Evolutionary conservation across 2,888 invertebrate genomes (phyloP), one percentile per base, ranked within the genome.

Genomic region (Drosophila aldrichi): DNA sequence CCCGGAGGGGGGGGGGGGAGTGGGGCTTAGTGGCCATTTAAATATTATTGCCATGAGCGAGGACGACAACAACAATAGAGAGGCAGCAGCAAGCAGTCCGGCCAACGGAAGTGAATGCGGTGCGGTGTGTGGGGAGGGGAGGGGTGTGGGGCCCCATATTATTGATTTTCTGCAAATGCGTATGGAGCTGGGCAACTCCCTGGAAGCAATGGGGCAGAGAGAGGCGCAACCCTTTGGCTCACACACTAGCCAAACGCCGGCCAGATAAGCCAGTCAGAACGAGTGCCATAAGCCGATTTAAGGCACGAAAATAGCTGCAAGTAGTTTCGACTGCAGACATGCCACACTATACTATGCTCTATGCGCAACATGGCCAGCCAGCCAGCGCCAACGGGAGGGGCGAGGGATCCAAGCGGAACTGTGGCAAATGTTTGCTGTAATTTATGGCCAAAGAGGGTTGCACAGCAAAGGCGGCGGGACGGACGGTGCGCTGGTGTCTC

Each of bases 401-500:
- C 36, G 36, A 40, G 49, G 48, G 32, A 10, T 6, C 18, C 69
- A 59, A 63, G 62, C 88, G 81, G 88, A 84, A 88, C 86, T 88
- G 81, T 88, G 84, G 84, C 89, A 81, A 85, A 88, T 87, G 81
- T 74, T 86, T 83, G 76, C 78, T 73, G 87, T 79, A 89, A 87
- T 89, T 86, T 86, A 89, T 89, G 75, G 68, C 80, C 54, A 66
- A n/a, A n/a, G 20, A 51, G 41, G 38, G 54, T 22, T 38, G 25
- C 52, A 57, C 52, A 57, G 58, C 56, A 48, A 9, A 16, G 57
- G 57, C 10, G 43, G 48, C 29, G 10, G 5, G 20, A n/a, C n/a
- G 25, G 29, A 5, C 2, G 29, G 29, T 29, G 29, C 9, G 32
- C 8, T 32, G 22, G 12, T 52, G 51, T 22, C 18, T 49, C 34